Evolutionary conservation across 2,113 vertebrate genomes (phyloP), one percentile per base, ranked within the genome.

Genomic region (Paraplagusia blochii): DNA sequence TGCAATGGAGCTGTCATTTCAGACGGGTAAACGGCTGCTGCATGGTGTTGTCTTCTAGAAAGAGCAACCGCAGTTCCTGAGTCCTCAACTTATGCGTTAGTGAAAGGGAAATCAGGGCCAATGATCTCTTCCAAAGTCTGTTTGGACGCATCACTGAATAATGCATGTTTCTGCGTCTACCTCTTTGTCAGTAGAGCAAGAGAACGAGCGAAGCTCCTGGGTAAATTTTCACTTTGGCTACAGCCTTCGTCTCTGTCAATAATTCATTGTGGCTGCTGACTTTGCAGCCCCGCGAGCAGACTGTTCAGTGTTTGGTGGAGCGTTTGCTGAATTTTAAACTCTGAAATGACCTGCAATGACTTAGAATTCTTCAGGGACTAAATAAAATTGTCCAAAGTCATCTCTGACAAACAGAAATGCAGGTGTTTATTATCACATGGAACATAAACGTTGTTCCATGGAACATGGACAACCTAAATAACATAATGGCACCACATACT

Each of bases 181-280:
- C 59, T 64, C 1, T 16, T 53, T 58, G 13, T 40, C 10, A 12
- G 44, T 50, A 46, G 55, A 46, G 49, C 15, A 50, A 66, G 53
- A 68, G 29, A 70, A 57, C 69, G 45, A 50, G 36, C 71, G 46
- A 39, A 69, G 72, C 78, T 79, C 61, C 55, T 63, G 62, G 69
- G 52, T 81, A 81, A 81, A 88, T 79, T 81, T 86, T 81, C 80
- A 62, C 66, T 59, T 54, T 57, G 58, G 60, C 66, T 63, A 11
- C 63, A 54, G 74, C 71, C 66, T 77, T 61, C 44, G 73, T 74
- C 63, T 66, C 52, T 14, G 84, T 86, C 77, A 86, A 86, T 85
- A 78, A 88, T 88, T 86, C 52, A 86, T 81, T 59, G 70, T 49
- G 66, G 68, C 54, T 40, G 71, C 75, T 69, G 79, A 83, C 66